Evolutionary conservation across 2,888 invertebrate species (phyloP), one percentile per base, ranked within the genome.

Genomic region (Buathra laborator): DNA sequence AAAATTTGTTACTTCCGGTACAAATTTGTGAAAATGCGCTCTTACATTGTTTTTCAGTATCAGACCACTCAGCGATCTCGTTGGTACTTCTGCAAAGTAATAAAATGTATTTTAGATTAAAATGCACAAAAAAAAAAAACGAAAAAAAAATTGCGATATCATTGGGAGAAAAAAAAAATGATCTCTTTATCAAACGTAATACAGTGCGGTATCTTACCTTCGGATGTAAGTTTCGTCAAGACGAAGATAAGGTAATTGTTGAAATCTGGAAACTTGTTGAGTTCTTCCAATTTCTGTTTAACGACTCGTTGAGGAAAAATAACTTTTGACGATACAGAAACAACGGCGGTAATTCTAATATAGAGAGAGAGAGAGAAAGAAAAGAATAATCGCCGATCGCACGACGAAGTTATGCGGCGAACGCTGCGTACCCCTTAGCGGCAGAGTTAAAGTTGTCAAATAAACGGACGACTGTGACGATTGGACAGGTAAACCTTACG

Each of bases 231-330:
- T 95, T 99, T 98, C 81, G 99, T 99, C 92, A 99, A 95, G 90
- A 99, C 99, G 95, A 98, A 99, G 94, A 99, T 99, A 91, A 99
- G 96, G 94, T 99, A 99, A 94, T 99, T 99, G 94, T 99, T 99
- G 94, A 99, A 99, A 94, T 99, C 99, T 89, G 99, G 99, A 95
- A 98, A 99, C 94, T 98, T 98, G 94, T 99, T 99, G 90, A 99
- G 95, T 95, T 99, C 98, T 95, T 99, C 99, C 95, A 99, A 96
- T 98, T 99, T 99, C 98, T 99, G 94, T 90, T 48, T 72, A 32
- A 91, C 91, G 93, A 94, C 91, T 93, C 71, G 94, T 95, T 95
- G 95, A 95, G 95, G 95, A 95, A 95, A 94, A 90, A 85, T 37
- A 59, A n/a, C 10, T 10, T 0, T 24, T 10, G 14, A n/a, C 12